Evolutionary conservation across 2,113 vertebrate species (phyloP).

Genomic region (Equus quagga): DNA sequence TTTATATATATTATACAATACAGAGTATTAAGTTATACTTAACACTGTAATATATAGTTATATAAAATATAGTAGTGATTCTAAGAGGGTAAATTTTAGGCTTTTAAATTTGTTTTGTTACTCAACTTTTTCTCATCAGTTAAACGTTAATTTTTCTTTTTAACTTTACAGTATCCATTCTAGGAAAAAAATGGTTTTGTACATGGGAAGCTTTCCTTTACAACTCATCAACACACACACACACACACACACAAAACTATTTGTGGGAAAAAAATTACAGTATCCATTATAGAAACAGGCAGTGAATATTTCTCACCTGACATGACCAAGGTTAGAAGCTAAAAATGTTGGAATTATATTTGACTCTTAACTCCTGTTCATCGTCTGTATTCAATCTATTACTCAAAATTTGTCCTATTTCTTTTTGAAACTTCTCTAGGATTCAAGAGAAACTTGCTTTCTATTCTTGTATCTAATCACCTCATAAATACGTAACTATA

Average conservation of each 20-base stretch:
- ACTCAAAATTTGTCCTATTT: neutral
- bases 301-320: neutral
- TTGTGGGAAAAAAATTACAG: no score
- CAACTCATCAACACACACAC: no score
- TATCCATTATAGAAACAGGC: neutral
- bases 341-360: neutral
- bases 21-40: neutral
- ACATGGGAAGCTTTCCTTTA: no score
- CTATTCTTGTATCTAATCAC: neutral
- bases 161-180: neutral
- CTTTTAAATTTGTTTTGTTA: constrained; percentile 22
- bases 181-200: no score
- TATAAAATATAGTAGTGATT: neutral
- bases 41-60: neutral
- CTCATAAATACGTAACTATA: neutral
- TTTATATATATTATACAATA: neutral
- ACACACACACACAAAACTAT: no score
- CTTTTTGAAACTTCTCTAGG: neutral
- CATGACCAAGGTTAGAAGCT: neutral
- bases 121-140: neutral
- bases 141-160: constrained; percentile 34
- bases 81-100: neutral
- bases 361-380: neutral
- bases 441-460: neutral
- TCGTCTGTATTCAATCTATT: neutral